Conservation (phyloP, 2,797 vertebrate species). For the Hemitrygon akajei region DNA sequence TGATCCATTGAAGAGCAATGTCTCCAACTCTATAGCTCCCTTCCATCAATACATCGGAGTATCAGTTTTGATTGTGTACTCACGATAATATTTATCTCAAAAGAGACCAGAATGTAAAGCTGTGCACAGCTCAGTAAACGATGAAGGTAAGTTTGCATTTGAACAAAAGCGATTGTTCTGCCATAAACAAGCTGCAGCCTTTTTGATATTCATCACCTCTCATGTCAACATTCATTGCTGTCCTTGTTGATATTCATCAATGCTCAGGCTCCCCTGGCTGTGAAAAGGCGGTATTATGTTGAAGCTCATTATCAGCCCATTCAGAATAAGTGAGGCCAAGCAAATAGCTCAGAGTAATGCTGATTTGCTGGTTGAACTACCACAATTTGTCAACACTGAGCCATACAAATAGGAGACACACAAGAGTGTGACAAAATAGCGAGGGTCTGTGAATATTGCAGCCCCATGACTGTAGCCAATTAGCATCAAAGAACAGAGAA, state of each 20-base stretch:
- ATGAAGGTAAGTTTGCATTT: neutral
- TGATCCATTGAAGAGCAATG: neutral
- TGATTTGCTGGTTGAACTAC: constrained; percentile 65
- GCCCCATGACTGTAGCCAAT: constrained; percentile 50
- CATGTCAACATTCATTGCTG: constrained; percentile 66
- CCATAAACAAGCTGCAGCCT: neutral
- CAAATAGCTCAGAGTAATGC: constrained; percentile 57
- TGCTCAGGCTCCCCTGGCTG: constrained; percentile 51
- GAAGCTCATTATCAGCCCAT: constrained; percentile 64
- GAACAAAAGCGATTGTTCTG: too few species aligned
- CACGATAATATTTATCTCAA: neutral
- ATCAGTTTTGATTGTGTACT: neutral
- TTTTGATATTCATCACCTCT: constrained; percentile 64
- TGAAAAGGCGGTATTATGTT: constrained; percentile 66
- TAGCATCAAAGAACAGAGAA: neutral
- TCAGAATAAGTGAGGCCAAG: constrained; percentile 57
- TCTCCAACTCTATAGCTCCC: neutral
- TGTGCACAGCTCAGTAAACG: neutral
- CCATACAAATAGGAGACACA: constrained; percentile 66
- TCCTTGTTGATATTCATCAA: constrained; percentile 65
- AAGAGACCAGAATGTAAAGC: neutral
- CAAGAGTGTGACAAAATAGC: constrained; percentile 52
- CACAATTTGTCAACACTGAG: constrained; percentile 76
- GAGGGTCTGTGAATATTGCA: constrained; percentile 51
- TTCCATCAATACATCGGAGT: too few species aligned